phyloP scores from a whole-genome alignment of 2,797 vertebrate species.

The Sebastiscus albofasciatus region DNA sequence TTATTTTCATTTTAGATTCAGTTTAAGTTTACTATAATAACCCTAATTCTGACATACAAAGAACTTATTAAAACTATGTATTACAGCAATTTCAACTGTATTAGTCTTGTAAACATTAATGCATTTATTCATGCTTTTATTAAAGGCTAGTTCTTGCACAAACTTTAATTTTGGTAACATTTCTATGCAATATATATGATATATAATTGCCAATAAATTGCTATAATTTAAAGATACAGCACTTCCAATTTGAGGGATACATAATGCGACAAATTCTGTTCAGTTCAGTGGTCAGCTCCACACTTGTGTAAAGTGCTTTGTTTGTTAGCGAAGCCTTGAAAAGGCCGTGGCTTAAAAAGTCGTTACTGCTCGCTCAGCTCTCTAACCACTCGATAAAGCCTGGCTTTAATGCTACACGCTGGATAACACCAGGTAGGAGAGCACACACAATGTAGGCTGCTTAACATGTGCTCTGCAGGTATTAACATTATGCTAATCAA shows the following conservation, averaged over 20 bases:
- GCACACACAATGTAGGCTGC: conserved; percentile 33
- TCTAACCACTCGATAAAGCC: conserved; percentile 68
- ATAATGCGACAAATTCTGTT: conserved; percentile 1
- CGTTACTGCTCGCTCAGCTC: conserved; percentile 70
- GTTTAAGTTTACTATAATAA: too few species aligned
- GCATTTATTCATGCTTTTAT: neutral
- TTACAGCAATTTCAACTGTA: neutral
- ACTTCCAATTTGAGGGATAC: neutral
- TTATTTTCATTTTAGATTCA: too few species aligned
- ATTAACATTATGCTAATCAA: conserved; percentile 70
- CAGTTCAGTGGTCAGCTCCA: neutral
- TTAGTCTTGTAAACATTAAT: neutral
- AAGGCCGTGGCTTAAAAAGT: conserved; percentile 58
- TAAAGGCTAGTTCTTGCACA: neutral
- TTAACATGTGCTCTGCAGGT: conserved; percentile 66
- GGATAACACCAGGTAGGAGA: conserved; percentile 49
- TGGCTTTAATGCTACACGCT: conserved; percentile 54
- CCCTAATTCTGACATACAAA: neutral
- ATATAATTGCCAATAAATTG: neutral
- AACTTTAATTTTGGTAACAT: neutral
- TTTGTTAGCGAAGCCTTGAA: conserved; percentile 42
- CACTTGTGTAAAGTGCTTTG: conserved; percentile 21
- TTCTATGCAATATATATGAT: neutral
- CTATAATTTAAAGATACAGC: neutral
- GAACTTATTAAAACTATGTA: neutral